Conservation (phyloP, 2,888 invertebrate genomes). For the Pilophorus perplexus region DNA sequence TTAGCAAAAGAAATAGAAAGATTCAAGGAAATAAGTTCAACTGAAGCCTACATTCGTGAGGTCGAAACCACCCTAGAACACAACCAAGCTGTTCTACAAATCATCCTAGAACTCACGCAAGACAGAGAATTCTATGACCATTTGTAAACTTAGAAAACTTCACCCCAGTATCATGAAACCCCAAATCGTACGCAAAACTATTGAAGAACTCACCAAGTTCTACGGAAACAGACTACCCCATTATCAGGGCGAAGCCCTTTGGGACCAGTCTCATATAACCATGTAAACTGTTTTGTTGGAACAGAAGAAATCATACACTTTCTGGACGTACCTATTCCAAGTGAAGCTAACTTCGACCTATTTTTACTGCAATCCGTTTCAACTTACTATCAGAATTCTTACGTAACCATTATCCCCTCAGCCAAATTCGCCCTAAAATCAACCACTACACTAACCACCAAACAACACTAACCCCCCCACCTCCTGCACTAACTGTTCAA, state of each 20-base stretch:
- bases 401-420: not conserved
- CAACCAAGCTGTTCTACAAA: not conserved
- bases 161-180: conserved; percentile 7
- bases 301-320: too few species aligned
- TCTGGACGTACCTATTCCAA: conserved; percentile 1
- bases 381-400: too few species aligned
- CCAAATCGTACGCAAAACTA: not conserved
- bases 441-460: too few species aligned
- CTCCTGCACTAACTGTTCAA: too few species aligned
- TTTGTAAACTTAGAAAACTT: not conserved
- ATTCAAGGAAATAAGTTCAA: not conserved
- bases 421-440: not conserved
- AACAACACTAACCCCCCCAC: too few species aligned
- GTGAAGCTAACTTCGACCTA: too few species aligned
- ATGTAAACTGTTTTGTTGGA: too few species aligned
- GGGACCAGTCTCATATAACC: not conserved
- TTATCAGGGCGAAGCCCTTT: not conserved
- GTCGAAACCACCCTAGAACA: not conserved
- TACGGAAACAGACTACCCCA: not conserved
- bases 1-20: not conserved
- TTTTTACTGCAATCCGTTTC: too few species aligned
- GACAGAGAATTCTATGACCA: conserved; percentile 9
- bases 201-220: not conserved
- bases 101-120: not conserved
- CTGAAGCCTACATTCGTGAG: too few species aligned